A percentile compares a stretch with the other conserved stretches of the same genome.
These are phyloP conservation scores for Tetranychus piercei DNA, from an alignment of 2,888 invertebrate genomes.

Conservation along the genomic window DNA sequence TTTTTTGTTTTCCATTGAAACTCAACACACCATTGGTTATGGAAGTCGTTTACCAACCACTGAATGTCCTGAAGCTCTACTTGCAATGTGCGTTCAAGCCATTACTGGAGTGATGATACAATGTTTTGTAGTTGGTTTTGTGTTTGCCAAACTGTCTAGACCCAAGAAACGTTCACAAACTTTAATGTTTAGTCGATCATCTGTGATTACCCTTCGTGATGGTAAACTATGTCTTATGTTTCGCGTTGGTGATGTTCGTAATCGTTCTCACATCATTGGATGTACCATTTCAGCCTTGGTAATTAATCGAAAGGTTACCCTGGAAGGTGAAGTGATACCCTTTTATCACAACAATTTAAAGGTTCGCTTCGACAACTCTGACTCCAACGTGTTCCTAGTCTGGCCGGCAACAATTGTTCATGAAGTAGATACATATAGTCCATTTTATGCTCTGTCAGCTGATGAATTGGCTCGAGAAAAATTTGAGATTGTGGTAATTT, in stretches of 20 bases:
- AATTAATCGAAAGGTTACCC: slow-evolving; percentile 53
- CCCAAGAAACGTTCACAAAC: slow-evolving; percentile 93
- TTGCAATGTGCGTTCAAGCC: slow-evolving; percentile 76
- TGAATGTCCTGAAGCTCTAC: slow-evolving; percentile 78
- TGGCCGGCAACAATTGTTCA: slow-evolving; percentile 97
- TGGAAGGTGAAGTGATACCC: slow-evolving; percentile 76
- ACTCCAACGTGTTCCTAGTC: slow-evolving; percentile 86
- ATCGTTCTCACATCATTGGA: slow-evolving; percentile 84
- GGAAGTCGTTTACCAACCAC: slow-evolving; percentile 67
- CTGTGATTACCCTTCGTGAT: slow-evolving; percentile 77
- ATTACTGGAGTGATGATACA: slow-evolving; percentile 60
- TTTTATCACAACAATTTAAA: slow-evolving; percentile 57
- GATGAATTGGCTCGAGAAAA: slow-evolving; percentile 74
- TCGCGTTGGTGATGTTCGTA: slow-evolving; percentile 83
- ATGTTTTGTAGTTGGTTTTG: slow-evolving; percentile 64
- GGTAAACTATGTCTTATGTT: slow-evolving; percentile 80
- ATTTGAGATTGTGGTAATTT: slow-evolving; percentile 87
- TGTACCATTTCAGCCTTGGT: slow-evolving; percentile 87
- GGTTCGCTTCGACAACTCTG: slow-evolving; percentile 50
- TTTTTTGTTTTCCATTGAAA: slow-evolving; percentile 87
- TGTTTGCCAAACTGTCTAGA: slow-evolving; percentile 82
- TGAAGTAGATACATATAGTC: slow-evolving; percentile 74
- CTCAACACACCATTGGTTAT: slow-evolving; percentile 83
- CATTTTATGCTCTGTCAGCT: slow-evolving; percentile 73
- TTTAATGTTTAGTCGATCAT: slow-evolving; percentile 73